A percentile compares a stretch with the other conserved stretches of the same genome.
These are phyloP conservation scores for Epinephelus malabaricus DNA, from an alignment of 2,797 vertebrate species.

Conservation along the genomic window DNA sequence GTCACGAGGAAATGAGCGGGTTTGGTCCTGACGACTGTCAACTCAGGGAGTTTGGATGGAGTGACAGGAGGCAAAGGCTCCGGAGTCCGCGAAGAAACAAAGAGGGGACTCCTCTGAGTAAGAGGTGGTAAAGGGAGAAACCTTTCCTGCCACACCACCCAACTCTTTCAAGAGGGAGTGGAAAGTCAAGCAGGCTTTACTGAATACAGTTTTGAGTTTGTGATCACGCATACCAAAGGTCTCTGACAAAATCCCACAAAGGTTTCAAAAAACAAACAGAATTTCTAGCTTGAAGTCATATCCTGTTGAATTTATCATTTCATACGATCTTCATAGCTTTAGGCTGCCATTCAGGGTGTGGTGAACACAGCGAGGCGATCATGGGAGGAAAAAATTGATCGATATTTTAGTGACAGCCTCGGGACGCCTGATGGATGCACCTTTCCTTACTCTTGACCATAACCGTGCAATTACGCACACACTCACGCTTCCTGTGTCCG, in stretches of 20 bases:
- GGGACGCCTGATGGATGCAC: conserved; percentile 56
- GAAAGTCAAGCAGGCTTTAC: background rate
- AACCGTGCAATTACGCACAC: conserved; percentile 65
- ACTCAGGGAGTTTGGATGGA: conserved; percentile 58
- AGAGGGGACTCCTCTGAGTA: conserved; percentile 53
- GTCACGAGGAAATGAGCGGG: conserved; percentile 76
- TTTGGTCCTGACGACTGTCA: conserved; percentile 69
- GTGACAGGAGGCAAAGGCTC: conserved; percentile 67
- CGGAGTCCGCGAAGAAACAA: conserved; percentile 40
- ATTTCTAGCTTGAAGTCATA: conserved; percentile 6
- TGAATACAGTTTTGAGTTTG: conserved; percentile 16
- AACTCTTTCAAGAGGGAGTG: conserved; percentile 18
- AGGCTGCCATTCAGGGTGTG: conserved; percentile 26
- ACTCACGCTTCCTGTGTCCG: conserved; percentile 66
- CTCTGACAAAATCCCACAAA: background rate
- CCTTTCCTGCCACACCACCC: conserved; percentile 34
- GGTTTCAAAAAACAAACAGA: conserved; percentile 7
- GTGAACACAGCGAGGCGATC: conserved; percentile 28
- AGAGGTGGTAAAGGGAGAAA: conserved; percentile 40
- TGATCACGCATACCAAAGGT: conserved; percentile 4
- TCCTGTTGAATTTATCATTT: conserved; percentile 38
- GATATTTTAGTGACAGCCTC: conserved; percentile 57
- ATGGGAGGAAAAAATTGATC: conserved; percentile 44
- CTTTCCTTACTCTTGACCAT: conserved; percentile 38
- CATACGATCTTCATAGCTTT: conserved; percentile 17